Evolutionary conservation across 2,888 invertebrate genomes (phyloP).

Genomic region (Mesorhabditis spiculigera): DNA sequence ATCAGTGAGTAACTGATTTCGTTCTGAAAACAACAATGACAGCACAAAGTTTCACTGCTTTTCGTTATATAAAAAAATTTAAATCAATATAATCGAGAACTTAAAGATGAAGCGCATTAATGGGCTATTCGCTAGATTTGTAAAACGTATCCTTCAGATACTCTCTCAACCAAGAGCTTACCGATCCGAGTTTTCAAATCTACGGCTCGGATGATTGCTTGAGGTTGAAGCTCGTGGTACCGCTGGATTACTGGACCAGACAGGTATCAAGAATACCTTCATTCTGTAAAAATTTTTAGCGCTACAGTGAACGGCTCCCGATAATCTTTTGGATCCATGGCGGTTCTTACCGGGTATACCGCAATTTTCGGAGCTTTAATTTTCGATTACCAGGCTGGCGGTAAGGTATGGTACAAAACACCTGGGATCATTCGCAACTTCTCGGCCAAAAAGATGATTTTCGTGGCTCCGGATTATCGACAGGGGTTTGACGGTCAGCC

Average conservation of each 20-base stretch:
- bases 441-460: background rate
- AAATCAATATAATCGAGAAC: too few relatives aligned
- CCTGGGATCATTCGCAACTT: background rate
- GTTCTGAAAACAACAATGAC: too few relatives aligned
- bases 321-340: background rate
- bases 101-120: background rate
- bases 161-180: background rate
- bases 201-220: conserved; percentile 2
- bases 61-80: too few relatives aligned
- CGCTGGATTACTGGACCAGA: background rate
- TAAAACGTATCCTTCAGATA: background rate
- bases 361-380: background rate
- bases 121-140: too few relatives aligned
- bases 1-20: background rate
- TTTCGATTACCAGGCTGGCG: too few relatives aligned
- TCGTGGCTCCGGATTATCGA: background rate
- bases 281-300: background rate
- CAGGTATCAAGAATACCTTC: background rate
- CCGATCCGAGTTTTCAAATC: background rate
- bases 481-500: background rate
- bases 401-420: background rate
- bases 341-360: background rate
- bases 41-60: too few relatives aligned
- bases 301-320: background rate
- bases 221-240: background rate